Percentiles rank a stretch among this genome's conserved stretches.
These are phyloP conservation scores for Lapara coniferarum DNA, from an alignment of 2,888 invertebrate species.

Conservation along the genomic window DNA sequence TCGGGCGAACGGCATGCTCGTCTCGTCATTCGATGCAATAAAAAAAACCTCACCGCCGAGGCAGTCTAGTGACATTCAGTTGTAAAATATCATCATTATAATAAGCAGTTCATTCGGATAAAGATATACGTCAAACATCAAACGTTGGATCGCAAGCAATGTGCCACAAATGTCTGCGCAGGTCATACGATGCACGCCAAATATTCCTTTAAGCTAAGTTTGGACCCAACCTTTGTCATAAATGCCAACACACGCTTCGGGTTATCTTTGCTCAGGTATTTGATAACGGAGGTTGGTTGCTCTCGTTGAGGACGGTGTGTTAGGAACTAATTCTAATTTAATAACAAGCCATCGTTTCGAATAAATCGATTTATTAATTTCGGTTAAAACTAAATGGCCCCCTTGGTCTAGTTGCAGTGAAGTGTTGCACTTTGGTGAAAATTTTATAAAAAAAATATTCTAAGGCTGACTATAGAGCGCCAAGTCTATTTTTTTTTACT, in stretches of 20 bases:
- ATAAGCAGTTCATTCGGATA: too few species aligned
- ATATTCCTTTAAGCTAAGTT: slow-evolving; percentile 39
- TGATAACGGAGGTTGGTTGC: slow-evolving; percentile 48
- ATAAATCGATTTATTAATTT: too few species aligned
- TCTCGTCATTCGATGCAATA: too few species aligned
- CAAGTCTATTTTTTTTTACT: too few species aligned
- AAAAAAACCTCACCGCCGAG: too few species aligned
- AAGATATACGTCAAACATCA: neutral
- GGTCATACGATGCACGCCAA: slow-evolving; percentile 26
- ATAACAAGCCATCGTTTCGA: too few species aligned
- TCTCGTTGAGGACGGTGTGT: slow-evolving; percentile 34
- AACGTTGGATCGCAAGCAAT: slow-evolving; percentile 10
- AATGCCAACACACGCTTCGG: slow-evolving; percentile 35
- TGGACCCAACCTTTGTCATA: slow-evolving; percentile 42
- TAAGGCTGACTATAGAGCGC: too few species aligned
- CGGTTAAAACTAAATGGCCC: neutral
- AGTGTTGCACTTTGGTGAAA: too few species aligned
- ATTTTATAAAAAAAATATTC: too few species aligned
- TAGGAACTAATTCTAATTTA: slow-evolving; percentile 32
- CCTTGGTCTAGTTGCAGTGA: neutral
- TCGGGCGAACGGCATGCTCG: too few species aligned
- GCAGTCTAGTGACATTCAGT: too few species aligned
- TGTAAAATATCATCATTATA: too few species aligned
- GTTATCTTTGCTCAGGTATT: slow-evolving; percentile 52
- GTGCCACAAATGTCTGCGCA: slow-evolving; percentile 22